A percentile compares a stretch with the other conserved stretches of the same genome.
phyloP scores from a whole-genome alignment of 2,113 vertebrate species.

The Nipponia nippon region DNA sequence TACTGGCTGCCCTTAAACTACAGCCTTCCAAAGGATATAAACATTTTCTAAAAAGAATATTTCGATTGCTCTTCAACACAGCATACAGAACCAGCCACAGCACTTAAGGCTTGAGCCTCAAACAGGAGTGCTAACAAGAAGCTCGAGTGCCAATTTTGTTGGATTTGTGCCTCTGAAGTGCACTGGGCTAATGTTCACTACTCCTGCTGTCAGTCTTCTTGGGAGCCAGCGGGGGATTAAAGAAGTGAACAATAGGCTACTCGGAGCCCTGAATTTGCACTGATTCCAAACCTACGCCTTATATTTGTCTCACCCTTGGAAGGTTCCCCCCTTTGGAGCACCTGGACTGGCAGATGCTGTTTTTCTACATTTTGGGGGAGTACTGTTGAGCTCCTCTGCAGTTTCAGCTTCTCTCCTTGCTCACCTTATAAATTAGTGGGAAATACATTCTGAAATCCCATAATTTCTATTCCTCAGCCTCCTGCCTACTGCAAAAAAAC shows the following conservation, averaged over 20 bases:
- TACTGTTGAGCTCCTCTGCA: neutral
- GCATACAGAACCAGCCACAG: neutral
- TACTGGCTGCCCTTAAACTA: neutral
- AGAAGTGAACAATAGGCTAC: slow-evolving; percentile 15
- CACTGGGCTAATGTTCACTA: slow-evolving; percentile 2
- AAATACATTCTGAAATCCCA: neutral
- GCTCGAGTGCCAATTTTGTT: slow-evolving; percentile 29
- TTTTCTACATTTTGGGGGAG: neutral
- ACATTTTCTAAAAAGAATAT: neutral
- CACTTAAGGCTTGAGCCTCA: slow-evolving; percentile 11
- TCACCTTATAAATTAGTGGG: neutral
- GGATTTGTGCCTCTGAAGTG: slow-evolving; percentile 53
- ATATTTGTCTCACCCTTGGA: neutral
- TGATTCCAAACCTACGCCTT: neutral
- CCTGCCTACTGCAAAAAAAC: neutral
- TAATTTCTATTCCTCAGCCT: neutral
- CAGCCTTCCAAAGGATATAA: neutral
- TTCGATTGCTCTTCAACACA: slow-evolving; percentile 15
- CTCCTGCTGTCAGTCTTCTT: slow-evolving; percentile 23
- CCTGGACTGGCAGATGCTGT: neutral
- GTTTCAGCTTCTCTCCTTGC: neutral
- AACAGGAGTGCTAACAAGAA: slow-evolving; percentile 17
- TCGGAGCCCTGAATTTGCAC: neutral
- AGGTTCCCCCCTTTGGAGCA: neutral
- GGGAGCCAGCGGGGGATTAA: slow-evolving; percentile 27